Base-by-base conservation (phyloP, 1,140 invertebrate genomes). In the Drosophila rufa region DNA sequence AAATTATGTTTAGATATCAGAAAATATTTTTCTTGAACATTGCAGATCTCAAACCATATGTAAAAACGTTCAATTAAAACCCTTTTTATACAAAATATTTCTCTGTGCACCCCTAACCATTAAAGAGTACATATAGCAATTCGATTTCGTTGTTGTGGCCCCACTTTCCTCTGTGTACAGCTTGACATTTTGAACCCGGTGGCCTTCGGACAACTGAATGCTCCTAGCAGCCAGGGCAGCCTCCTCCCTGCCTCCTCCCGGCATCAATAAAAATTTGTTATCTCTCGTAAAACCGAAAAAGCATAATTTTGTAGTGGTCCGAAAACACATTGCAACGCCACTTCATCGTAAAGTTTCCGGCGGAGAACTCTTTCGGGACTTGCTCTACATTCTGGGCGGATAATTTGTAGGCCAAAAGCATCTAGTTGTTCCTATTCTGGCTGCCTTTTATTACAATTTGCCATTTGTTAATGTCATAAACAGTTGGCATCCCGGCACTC, bases 141-240 rank as follows among this genome's bases (percentile, higher is more conserved):
- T 62, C 51, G 53, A 61, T 78, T 78, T 69, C 74, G 59, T 85
- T 84, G 73, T 61, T 57, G 62, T 6, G 6, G 30, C 75, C 67
- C 79, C 79, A 81, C 68, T 80, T 85, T 71, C 70, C 81, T 60
- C 61, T 53, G 76, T 46, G 30, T 47, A 51, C 42, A 53, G 64
- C 68, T 87, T 86, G 83, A 86, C 83, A 86, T 83, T 89, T 89
- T 89, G 83, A 86, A 87, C 84, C 80, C 64, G 27, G 15, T 47
- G 73, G 38, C 61, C 62, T 80, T 77, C 73, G 60, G 71, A 67
- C 79, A 78, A 67, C n/a, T 43, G 22, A 55, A 67, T 30, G 48
- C 62, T 73, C 40, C 40, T 17, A 76, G 51, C 47, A 42, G 33
- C 25, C 43, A 43, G 6, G 33, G 36, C 14, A 25, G 8, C 19